Percentiles rank a stretch among this genome's conserved stretches.
phyloP scores from a whole-genome alignment of 2,113 vertebrate genomes.

The Leptocoma aspasia region DNA sequence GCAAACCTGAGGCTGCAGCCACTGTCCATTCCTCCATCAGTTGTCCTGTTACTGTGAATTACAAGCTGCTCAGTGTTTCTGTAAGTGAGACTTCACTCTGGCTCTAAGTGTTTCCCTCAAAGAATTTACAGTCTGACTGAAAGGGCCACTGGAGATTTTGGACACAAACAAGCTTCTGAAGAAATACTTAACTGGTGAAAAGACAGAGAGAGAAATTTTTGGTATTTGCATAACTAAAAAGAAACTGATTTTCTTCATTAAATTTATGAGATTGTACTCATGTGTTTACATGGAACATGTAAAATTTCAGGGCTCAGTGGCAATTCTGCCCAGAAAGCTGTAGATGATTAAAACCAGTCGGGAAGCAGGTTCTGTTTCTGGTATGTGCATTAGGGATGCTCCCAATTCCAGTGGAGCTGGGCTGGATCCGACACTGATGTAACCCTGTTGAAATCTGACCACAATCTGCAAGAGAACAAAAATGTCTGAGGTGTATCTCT shows the following conservation, averaged over 20 bases:
- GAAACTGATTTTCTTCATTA: background rate
- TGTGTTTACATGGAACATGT: background rate
- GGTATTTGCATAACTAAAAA: background rate
- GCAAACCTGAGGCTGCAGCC: background rate
- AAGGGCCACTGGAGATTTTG: background rate
- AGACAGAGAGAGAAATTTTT: background rate
- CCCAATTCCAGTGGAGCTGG: background rate
- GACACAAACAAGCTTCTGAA: background rate
- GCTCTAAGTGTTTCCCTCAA: background rate
- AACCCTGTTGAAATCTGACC: background rate
- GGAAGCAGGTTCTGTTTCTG: background rate
- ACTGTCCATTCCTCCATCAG: background rate
- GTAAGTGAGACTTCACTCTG: background rate
- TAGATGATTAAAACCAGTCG: background rate
- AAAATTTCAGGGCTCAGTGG: background rate
- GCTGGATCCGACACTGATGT: background rate
- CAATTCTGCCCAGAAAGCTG: background rate
- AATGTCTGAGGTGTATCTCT: background rate
- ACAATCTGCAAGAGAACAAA: background rate
- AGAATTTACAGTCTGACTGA: background rate
- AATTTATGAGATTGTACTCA: background rate
- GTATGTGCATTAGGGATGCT: background rate
- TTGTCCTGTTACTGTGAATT: background rate
- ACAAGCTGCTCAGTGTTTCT: background rate
- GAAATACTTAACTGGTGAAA: background rate